phyloP scores from a whole-genome alignment of 2,113 vertebrate species.

The Dicaeum eximium region DNA sequence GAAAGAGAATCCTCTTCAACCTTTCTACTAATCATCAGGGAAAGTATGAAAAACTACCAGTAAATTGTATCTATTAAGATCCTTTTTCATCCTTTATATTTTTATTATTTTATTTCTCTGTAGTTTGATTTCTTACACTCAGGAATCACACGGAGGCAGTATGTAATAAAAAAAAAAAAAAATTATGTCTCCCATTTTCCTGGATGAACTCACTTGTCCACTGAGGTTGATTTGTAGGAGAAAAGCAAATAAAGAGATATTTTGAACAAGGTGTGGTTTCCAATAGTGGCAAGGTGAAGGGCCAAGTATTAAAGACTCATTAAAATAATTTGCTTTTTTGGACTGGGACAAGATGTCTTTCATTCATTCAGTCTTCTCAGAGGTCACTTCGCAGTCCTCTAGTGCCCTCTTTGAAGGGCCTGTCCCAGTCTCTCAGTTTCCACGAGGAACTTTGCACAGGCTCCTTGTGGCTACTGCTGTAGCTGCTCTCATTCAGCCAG shows the following conservation, averaged over 20 bases:
- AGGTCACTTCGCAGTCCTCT: not conserved
- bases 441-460: rapidly evolving
- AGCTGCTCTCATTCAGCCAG: not conserved
- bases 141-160: not conserved
- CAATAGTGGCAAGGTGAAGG: not conserved
- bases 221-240: not conserved
- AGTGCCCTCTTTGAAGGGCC: not conserved
- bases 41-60: not conserved
- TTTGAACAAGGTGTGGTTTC: not conserved
- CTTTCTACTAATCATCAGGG: not conserved
- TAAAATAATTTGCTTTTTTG: not conserved
- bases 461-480: not conserved
- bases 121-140: not conserved
- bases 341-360: not conserved
- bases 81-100: not conserved
- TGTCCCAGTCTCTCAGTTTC: not conserved
- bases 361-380: not conserved
- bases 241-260: not conserved
- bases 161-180: not conserved
- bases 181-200: not conserved
- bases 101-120: not conserved
- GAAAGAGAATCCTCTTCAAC: not conserved
- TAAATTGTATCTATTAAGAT: not conserved
- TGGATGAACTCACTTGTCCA: not conserved
- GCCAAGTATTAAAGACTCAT: not conserved